Evolutionary conservation across 2,888 invertebrate species (phyloP), one percentile per base, ranked within the genome.

Genomic region (Hirtodrosophila trivittata): DNA sequence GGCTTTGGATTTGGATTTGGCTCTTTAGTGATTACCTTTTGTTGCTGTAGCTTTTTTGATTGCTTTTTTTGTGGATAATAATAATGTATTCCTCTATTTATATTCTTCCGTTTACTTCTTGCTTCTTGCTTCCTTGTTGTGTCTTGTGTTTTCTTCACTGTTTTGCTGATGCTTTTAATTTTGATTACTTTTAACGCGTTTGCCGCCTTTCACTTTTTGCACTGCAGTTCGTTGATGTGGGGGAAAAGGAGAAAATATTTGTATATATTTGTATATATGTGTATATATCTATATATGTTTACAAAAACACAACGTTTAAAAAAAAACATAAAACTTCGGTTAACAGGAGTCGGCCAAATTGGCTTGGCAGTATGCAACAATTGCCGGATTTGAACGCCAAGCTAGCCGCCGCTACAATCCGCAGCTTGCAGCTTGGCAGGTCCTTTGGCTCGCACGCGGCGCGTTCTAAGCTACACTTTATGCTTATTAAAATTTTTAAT

Each of bases 41-140:
- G 71, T 72, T 71, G 69, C 69, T 71, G 71, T 73, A 73, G 64
- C 67, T 74, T 60, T 70, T 75, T 71, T 66, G 66, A 66, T 77
- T 75, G 70, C 58, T 62, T 68, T 59, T 59, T 52, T 21, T 70
- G 46, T 58, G 73, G 63, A 68, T 63, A 47, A 64, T 73, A 52
- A 63, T 64, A 68, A 56, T 58, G 60, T 80, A 67, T 57, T 73
- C 56, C 66, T 28, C 14, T 37, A 52, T 32, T n/a, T 35, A 45
- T 35, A 25, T 67, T 37, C 43, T 52, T 52, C 56, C 45, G 50
- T 42, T 32, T 58, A 33, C 13, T 65, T 56, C 33, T 47, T 47
- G 12, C 30, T 63, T 51, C 32, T 43, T 10, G 51, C 35, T 57
- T 28, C 52, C 47, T 70, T 66, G 58, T 47, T 60, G 43, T 67